phyloP scores from a whole-genome alignment of 2,797 vertebrate species.

The Peromyscus attwateri region DNA sequence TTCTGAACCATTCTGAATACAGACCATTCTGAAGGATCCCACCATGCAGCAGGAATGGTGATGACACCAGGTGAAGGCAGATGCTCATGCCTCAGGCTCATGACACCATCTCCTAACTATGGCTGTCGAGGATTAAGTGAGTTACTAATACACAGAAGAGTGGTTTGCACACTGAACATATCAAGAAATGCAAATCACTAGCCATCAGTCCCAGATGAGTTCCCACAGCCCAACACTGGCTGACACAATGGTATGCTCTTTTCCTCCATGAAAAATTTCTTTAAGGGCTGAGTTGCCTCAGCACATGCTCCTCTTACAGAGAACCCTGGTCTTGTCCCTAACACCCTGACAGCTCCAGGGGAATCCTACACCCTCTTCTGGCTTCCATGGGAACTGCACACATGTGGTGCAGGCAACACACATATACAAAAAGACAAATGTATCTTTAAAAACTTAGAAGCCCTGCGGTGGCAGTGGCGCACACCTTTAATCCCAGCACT shows the following conservation, averaged over 20 bases:
- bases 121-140: not conserved
- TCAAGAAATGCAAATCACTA: not conserved
- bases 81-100: accelerated
- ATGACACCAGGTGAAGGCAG: not conserved
- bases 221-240: not conserved
- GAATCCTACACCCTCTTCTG: not conserved
- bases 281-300: not conserved
- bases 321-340: not conserved
- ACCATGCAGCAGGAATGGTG: not conserved
- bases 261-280: too few species aligned
- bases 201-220: too few species aligned
- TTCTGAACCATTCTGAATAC: not conserved
- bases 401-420: not conserved
- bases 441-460: not conserved
- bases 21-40: not conserved
- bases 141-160: not conserved
- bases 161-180: not conserved
- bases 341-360: not conserved
- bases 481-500: too few species aligned
- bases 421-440: not conserved
- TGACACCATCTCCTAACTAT: accelerated
- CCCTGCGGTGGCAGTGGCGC: too few species aligned
- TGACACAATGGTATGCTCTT: accelerated
- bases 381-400: not conserved
- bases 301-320: not conserved